phyloP scores from a whole-genome alignment of 2,888 invertebrate species.

The Rotaria macrura region DNA sequence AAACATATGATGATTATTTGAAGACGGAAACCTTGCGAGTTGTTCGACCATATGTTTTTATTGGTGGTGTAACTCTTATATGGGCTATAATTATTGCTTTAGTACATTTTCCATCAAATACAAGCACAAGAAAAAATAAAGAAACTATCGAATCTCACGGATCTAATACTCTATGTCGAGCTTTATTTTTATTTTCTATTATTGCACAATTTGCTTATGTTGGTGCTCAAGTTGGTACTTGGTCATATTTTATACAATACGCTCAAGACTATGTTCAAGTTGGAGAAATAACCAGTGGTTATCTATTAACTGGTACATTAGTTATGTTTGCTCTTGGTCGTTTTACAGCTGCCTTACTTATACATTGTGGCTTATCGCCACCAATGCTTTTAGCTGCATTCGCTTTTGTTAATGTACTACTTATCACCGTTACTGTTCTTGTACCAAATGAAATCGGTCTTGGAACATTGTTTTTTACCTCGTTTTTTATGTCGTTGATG shows the following conservation, averaged over 20 bases:
- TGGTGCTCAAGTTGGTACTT: slow-evolving; percentile 12
- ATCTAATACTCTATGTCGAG: not conserved
- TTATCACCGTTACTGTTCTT: not conserved
- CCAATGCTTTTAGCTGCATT: not conserved
- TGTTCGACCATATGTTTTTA: not conserved
- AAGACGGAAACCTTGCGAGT: not conserved
- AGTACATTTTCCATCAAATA: not conserved
- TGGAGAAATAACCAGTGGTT: not conserved
- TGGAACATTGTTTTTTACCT: not conserved
- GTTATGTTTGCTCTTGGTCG: not conserved
- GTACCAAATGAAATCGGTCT: not conserved
- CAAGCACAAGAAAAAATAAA: not conserved
- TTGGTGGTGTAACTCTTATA: not conserved
- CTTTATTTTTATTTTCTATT: not conserved
- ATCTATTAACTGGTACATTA: slow-evolving; percentile 10
- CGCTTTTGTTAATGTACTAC: not conserved
- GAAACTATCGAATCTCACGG: not conserved
- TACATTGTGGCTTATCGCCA: not conserved
- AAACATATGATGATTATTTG: not conserved
- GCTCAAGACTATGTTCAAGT: not conserved
- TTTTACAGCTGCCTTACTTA: not conserved
- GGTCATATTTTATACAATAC: slow-evolving; percentile 5
- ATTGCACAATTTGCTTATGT: slow-evolving; percentile 20
- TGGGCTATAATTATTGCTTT: not conserved
- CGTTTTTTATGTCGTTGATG: not conserved